Base-by-base conservation (phyloP, 2,113 vertebrate species). In the Pseudorasbora parva region DNA sequence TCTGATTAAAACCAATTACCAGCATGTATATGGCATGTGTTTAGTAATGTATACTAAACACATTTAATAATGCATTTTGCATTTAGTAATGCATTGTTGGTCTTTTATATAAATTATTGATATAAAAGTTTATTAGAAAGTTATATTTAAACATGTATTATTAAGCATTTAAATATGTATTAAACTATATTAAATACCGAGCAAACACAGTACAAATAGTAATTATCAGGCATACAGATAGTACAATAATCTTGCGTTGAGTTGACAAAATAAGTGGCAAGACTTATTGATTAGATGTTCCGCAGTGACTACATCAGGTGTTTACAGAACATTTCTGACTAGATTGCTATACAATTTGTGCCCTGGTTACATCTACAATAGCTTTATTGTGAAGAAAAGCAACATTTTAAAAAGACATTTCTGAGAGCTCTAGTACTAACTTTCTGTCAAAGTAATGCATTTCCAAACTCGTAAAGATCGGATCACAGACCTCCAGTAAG, bases 271-370 rank as follows among this genome's bases (percentile, higher is more conserved):
- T 47, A 47, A 43, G 69, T 72, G n/a, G 56, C 33, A 33, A 45
- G 15, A 78, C n/a, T 47, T 47, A 47, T 30, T 47, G n/a, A 78
- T 64, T 23, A 64, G 7, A 47, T 62, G n/a, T 78, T 78, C 77
- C 41, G 15, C 30, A 23, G 45, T 41, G 19, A 56, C 75, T 41
- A 7, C 21, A 8, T 11, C 27, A 19, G 7, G 21, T 9, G 12
- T 73, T 49, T 8, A 30, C 14, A 15, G 12, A 47, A 51, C 4
- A 21, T 19, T n/a, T 76, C 19, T n/a, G 25, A 59, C 33, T 41
- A 8, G 30, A 41, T 14, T 57, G 51, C 30, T 3, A 37, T 43
- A 64, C 10, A 47, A 27, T 19, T 2, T 60, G n/a, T 45, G n/a
- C 8, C 21, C 14, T 45, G 37, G 12, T 62, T 37, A 27, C 19